These are phyloP conservation scores for Lampris megalopsis DNA, from an alignment of 2,113 vertebrate species.

Conservation along the genomic window DNA sequence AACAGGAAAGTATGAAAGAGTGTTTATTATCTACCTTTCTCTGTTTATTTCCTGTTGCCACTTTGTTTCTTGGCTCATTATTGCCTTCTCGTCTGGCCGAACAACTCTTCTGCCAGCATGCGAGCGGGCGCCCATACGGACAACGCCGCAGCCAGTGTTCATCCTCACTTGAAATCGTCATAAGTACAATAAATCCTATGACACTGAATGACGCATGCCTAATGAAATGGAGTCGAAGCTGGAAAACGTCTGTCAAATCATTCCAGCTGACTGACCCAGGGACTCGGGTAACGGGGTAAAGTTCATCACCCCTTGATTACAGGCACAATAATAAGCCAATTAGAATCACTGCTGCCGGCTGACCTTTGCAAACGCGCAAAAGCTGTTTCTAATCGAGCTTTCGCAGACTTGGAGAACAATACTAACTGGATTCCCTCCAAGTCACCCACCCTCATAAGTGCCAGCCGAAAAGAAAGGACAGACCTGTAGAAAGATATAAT, in stretches of 20 bases:
- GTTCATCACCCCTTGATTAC: constrained; percentile 40
- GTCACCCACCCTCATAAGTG: constrained; percentile 38
- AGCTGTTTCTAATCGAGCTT: constrained; percentile 65
- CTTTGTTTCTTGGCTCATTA: constrained; percentile 7
- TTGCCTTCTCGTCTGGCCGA: constrained; percentile 5
- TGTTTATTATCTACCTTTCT: neutral
- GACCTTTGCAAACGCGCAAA: constrained; percentile 47
- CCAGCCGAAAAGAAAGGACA: constrained; percentile 29
- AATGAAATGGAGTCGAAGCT: constrained; percentile 40
- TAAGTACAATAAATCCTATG: constrained; percentile 19
- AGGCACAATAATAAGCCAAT: constrained; percentile 30
- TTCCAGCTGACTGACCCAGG: constrained; percentile 37
- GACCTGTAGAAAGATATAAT: constrained; percentile 32
- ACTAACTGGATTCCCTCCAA: constrained; percentile 26
- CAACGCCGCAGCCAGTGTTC: neutral
- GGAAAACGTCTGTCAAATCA: constrained; percentile 39
- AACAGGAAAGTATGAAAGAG: neutral
- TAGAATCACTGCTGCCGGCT: constrained; percentile 32
- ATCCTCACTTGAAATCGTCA: neutral
- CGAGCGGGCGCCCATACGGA: neutral
- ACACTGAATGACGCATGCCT: constrained; percentile 1
- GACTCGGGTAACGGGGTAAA: constrained; percentile 53
- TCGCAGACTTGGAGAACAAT: constrained; percentile 56
- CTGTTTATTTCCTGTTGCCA: neutral
- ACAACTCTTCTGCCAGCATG: neutral